phyloP scores from a whole-genome alignment of 2,113 vertebrate genomes.

The Anguilla rostrata region DNA sequence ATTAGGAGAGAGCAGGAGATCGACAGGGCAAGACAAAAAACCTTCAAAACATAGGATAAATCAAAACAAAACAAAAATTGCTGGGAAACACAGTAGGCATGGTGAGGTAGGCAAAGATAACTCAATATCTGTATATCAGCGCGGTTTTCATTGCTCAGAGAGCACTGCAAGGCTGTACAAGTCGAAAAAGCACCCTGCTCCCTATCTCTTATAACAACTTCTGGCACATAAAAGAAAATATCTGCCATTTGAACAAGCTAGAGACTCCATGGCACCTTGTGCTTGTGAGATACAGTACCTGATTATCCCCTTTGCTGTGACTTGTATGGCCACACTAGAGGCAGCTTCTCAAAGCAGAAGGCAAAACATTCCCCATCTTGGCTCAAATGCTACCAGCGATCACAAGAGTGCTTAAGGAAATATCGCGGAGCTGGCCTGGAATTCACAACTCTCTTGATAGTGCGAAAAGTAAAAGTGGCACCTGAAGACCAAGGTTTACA shows the following conservation, averaged over 20 bases:
- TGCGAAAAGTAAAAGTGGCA: neutral
- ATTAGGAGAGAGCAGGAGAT: neutral
- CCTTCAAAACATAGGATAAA: neutral
- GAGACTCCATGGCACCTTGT: neutral
- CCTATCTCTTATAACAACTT: neutral
- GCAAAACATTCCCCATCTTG: neutral
- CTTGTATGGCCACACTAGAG: neutral
- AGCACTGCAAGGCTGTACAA: conserved; percentile 6
- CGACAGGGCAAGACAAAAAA: neutral
- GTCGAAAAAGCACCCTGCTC: neutral
- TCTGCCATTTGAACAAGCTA: neutral
- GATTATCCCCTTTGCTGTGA: neutral
- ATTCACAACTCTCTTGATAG: neutral
- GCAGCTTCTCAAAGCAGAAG: neutral
- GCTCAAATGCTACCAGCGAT: neutral
- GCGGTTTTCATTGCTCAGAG: neutral
- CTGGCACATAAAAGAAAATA: neutral
- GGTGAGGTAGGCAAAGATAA: neutral
- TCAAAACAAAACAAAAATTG: neutral
- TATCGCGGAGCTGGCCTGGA: neutral
- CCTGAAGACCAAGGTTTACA: neutral
- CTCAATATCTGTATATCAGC: neutral
- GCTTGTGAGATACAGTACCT: conserved; percentile 8
- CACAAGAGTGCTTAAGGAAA: neutral
- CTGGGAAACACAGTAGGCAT: neutral